phyloP scores from a whole-genome alignment of 2,797 vertebrate genomes.

The Enteromius trimaculatus region DNA sequence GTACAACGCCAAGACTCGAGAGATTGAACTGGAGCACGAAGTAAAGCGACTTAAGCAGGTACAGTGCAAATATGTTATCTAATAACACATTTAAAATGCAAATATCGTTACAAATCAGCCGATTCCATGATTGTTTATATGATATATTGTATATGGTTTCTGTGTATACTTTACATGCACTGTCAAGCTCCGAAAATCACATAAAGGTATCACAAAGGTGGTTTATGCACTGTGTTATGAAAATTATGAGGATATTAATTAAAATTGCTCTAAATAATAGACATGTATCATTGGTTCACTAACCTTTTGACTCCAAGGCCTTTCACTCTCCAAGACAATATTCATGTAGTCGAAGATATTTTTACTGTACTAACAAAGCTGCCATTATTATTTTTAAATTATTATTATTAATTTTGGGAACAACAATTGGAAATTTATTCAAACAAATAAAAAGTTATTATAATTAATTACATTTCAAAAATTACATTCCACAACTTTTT shows the following conservation, averaged over 20 bases:
- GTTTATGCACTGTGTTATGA: background rate
- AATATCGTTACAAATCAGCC: background rate
- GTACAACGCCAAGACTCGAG: slow-evolving; percentile 87
- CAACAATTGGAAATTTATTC: background rate
- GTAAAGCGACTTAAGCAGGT: slow-evolving; percentile 94
- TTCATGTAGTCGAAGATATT: background rate
- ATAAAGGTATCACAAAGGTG: background rate
- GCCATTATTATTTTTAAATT: background rate
- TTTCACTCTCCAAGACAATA: background rate
- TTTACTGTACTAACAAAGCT: background rate
- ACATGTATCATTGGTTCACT: background rate
- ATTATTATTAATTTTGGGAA: too few relatives aligned
- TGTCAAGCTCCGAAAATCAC: background rate
- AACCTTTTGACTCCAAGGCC: background rate
- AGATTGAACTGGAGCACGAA: slow-evolving; percentile 95
- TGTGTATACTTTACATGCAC: background rate
- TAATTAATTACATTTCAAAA: background rate
- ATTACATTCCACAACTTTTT: background rate
- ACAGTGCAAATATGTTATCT: background rate
- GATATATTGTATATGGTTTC: background rate
- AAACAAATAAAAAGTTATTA: background rate
- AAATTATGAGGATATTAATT: background rate
- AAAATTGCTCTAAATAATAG: background rate
- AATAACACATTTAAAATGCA: too few relatives aligned
- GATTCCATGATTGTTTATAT: background rate